Evolutionary conservation across 2,113 vertebrate genomes (phyloP).

Genomic region (Apodemus sylvaticus): DNA sequence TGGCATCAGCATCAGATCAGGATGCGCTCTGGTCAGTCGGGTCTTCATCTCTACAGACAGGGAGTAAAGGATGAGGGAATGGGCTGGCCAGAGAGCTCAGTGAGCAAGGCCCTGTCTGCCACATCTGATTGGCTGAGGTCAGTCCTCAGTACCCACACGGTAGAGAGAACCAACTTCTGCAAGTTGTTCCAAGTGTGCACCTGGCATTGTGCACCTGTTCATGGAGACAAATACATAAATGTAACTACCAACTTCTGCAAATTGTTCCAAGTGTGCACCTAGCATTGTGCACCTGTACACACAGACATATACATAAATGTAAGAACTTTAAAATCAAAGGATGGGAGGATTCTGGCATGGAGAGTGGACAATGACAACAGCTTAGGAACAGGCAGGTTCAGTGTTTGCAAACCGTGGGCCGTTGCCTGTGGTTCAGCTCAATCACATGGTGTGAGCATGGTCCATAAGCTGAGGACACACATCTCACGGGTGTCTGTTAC

Average conservation of each 20-base stretch:
- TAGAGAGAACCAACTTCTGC: not conserved
- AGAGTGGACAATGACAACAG: not conserved
- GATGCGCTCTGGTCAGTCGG: not conserved
- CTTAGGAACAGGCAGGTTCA: not conserved
- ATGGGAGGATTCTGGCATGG: not conserved
- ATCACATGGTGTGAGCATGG: fast-evolving
- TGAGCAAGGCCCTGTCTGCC: too few relatives aligned
- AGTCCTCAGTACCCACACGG: not conserved
- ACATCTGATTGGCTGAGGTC: not conserved
- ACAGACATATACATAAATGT: too few relatives aligned
- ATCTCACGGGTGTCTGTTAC: fast-evolving
- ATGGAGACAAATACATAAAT: too few relatives aligned
- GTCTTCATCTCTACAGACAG: too few relatives aligned
- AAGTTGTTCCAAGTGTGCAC: not conserved
- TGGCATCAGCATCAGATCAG: not conserved
- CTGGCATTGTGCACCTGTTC: not conserved
- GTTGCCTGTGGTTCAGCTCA: not conserved
- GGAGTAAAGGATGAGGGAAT: not conserved
- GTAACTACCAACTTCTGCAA: not conserved
- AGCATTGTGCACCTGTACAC: not conserved
- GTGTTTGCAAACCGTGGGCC: not conserved
- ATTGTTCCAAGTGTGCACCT: not conserved
- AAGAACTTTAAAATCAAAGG: not conserved
- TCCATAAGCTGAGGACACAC: not conserved
- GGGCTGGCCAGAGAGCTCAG: not conserved